Evolutionary conservation across 2,113 vertebrate genomes (phyloP).

Genomic region (Lichenostomus cassidix): DNA sequence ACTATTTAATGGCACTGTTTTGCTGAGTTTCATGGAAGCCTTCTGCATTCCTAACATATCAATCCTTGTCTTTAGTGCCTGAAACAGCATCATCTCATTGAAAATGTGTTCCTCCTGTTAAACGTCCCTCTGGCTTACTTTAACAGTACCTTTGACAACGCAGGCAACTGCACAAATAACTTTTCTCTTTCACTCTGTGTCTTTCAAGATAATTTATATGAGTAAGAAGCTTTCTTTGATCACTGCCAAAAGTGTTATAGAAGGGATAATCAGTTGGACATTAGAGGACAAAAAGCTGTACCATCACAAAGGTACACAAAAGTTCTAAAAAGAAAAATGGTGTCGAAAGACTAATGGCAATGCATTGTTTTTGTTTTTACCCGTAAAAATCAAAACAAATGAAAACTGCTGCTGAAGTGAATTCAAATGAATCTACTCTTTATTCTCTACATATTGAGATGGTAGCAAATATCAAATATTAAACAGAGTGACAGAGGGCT

Average conservation of each 20-base stretch:
- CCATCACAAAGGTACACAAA: neutral
- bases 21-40: neutral
- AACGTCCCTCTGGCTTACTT: neutral
- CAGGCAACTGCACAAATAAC: neutral
- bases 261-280: neutral
- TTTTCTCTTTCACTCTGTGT: neutral
- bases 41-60: neutral
- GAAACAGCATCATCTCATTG: neutral
- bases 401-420: neutral
- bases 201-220: neutral
- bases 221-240: neutral
- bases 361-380: neutral
- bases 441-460: neutral
- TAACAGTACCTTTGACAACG: neutral
- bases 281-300: neutral
- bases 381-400: fast-evolving
- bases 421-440: neutral
- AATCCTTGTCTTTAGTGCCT: neutral
- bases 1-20: neutral
- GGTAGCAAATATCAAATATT: neutral
- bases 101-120: neutral
- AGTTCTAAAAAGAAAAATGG: neutral
- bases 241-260: neutral
- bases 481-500: neutral
- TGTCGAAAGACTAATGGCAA: neutral